Evolutionary conservation across 2,888 invertebrate species (phyloP).

Genomic region (Nymphalis c-album): DNA sequence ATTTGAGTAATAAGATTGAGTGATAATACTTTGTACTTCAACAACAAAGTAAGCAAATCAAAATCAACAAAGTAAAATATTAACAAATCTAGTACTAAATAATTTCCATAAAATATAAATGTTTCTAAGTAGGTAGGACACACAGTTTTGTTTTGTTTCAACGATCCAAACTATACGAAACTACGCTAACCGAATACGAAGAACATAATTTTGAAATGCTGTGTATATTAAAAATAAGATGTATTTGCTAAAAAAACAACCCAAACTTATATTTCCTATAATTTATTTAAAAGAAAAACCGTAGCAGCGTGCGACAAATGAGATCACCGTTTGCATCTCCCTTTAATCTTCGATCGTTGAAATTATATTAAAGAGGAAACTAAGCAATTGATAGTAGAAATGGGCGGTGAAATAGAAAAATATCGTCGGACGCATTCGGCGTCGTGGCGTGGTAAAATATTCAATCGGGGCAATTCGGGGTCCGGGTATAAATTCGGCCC

Average conservation of each 20-base stretch:
- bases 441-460: conserved; percentile 81
- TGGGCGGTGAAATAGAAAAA: conserved; percentile 79
- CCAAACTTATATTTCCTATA: neutral
- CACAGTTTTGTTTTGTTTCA: too few species aligned
- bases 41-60: too few species aligned
- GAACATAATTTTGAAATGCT: neutral
- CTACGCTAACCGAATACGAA: too few species aligned
- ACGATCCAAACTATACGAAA: too few species aligned
- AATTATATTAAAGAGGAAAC: conserved; percentile 78
- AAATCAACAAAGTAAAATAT: too few species aligned
- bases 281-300: conserved; percentile 2
- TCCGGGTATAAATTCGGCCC: conserved; percentile 78
- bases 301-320: conserved; percentile 20
- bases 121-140: too few species aligned
- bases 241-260: neutral
- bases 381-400: conserved; percentile 80
- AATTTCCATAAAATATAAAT: too few species aligned
- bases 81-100: too few species aligned
- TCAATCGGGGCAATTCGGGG: conserved; percentile 79
- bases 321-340: conserved; percentile 31
- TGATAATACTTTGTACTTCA: too few species aligned
- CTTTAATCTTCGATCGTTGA: conserved; percentile 52
- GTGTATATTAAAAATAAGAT: neutral
- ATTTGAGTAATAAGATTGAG: too few species aligned
- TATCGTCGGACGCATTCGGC: conserved; percentile 76